Base-by-base conservation (phyloP, 2,113 vertebrate species). In the Entomyzon cyanotis region DNA sequence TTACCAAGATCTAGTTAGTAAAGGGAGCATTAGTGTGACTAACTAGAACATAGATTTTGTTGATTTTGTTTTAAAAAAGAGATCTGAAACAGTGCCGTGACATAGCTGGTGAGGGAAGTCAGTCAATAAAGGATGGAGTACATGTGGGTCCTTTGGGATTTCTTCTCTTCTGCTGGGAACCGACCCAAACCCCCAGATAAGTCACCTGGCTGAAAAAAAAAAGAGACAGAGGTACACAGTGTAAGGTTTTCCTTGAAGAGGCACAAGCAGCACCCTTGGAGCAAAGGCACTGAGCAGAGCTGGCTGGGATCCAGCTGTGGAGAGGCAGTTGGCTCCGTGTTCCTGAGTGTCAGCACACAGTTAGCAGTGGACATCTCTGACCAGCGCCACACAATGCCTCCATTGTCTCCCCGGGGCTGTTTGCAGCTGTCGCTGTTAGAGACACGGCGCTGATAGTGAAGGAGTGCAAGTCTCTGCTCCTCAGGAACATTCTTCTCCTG, bases 401-500 rank as follows among this genome's bases (percentile, higher is more conserved):
- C 75, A 39, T 67, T 87, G 75, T 95, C 71, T 67, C 50, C 12
- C 14, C 15, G n/a, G 49, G 83, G 56, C 70, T 75, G 27, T 13
- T 17, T 6, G 84, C 92, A 96, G 89, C 77, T 96, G 91, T 80
- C 33, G 15, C 60, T 18, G 53, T 11, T 11, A 15, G n/a, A 69
- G 71, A 31, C 24, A 6, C 5, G n/a, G 1, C 13, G 0, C 30
- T 4, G 35, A 63, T 1, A 27, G 41, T 9, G 20, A 20, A 71
- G 59, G 2, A 59, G 63, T 0, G 19, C 71, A 3, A 68, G 62
- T 76, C 2, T 31, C 75, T 16, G 22, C 73, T 90, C 64, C 75
- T 77, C 58, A 11, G 71, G 63, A 79, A 74, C 46, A 1, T 39
- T 22, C 60, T 64, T 42, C 56, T 78, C 74, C 60, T 52, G 84